These are phyloP conservation scores for Periphyllus acericola DNA, from an alignment of 2,888 invertebrate genomes.

Conservation along the genomic window DNA sequence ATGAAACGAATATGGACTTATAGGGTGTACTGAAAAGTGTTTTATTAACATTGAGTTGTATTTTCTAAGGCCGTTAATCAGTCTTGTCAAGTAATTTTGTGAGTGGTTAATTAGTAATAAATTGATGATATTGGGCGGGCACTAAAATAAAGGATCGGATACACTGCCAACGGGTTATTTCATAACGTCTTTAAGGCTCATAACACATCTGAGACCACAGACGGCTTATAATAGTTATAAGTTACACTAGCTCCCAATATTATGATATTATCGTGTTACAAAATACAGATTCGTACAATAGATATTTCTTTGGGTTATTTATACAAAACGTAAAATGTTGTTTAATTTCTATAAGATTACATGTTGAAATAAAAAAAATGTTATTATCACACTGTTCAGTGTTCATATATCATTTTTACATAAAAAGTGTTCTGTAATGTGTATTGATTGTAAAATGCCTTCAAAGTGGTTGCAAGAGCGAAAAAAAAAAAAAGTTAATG, in stretches of 20 bases:
- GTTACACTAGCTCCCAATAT: background rate
- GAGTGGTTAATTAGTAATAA: conserved; percentile 16
- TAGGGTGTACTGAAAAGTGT: too few relatives aligned
- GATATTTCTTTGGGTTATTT: background rate
- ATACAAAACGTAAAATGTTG: background rate
- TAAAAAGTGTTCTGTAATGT: background rate
- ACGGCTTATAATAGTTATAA: conserved; percentile 22
- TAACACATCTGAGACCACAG: conserved; percentile 34
- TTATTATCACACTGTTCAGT: too few relatives aligned
- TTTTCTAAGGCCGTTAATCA: background rate
- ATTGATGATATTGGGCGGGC: conserved; percentile 26
- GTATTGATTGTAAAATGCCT: too few relatives aligned
- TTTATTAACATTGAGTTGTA: too few relatives aligned
- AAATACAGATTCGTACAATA: too few relatives aligned
- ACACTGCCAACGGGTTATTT: conserved; percentile 6
- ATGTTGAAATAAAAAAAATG: background rate
- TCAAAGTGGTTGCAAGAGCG: background rate
- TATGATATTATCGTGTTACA: background rate
- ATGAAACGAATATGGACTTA: too few relatives aligned
- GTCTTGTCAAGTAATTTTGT: background rate
- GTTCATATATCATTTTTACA: too few relatives aligned
- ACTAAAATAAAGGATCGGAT: conserved; percentile 15
- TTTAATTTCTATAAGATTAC: background rate
- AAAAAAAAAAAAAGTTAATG: background rate
- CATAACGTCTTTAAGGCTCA: background rate